Evolutionary conservation across 2,113 vertebrate species (phyloP).

Genomic region (Copsychus sechellarum): DNA sequence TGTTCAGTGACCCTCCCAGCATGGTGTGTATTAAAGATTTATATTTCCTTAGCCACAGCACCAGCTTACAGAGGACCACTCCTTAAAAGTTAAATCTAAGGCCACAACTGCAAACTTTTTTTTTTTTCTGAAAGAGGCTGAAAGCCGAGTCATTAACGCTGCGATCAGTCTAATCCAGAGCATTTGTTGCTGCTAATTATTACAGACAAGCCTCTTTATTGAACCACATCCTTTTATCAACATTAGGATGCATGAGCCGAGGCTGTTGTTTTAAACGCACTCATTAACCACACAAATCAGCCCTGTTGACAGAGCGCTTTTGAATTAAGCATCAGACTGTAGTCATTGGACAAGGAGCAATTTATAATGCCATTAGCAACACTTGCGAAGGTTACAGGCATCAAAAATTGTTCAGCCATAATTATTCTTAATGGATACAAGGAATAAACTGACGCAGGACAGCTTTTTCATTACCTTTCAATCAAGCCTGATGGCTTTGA

Average conservation of each 20-base stretch:
- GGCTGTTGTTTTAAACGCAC: constrained; percentile 99
- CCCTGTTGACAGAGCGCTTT: constrained; percentile 99
- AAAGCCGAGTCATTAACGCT: constrained; percentile 69
- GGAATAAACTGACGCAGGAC: constrained; percentile 98
- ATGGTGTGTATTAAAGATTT: rapidly evolving
- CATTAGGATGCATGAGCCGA: constrained; percentile 99
- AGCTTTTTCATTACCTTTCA: constrained; percentile 99
- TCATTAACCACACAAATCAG: constrained; percentile 99
- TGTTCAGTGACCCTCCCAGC: neutral
- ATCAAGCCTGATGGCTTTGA: constrained; percentile 94
- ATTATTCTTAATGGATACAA: constrained; percentile 99
- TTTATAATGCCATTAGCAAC: constrained; percentile 99
- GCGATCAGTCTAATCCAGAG: constrained; percentile 81
- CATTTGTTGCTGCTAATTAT: constrained; percentile 97
- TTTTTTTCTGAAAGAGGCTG: neutral
- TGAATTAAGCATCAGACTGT: constrained; percentile 98
- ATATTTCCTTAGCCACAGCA: neutral
- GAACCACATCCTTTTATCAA: constrained; percentile 94
- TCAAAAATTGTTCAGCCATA: constrained; percentile 99
- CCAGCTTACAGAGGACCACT: neutral
- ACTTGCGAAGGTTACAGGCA: constrained; percentile 99
- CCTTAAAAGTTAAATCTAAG: neutral
- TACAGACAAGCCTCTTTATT: constrained; percentile 99
- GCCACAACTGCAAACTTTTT: neutral
- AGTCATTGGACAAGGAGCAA: constrained; percentile 99